Evolutionary conservation across 2,113 vertebrate species (phyloP).

Genomic region (Anguilla rostrata): DNA sequence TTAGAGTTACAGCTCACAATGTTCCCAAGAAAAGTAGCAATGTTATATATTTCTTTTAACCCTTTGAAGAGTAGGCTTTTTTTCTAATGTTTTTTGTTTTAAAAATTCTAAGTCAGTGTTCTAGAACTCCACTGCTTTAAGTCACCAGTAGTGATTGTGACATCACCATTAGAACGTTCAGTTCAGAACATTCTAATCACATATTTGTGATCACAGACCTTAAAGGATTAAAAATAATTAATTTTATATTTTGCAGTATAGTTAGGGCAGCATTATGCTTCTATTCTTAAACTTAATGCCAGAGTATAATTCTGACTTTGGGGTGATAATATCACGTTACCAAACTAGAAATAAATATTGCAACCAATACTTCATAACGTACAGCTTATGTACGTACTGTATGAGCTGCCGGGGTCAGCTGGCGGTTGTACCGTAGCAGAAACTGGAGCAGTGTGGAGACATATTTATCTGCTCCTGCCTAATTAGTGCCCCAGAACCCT

Average conservation of each 20-base stretch:
- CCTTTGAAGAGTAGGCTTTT: too few species aligned
- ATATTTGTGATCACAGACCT: too few species aligned
- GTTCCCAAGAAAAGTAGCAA: background rate
- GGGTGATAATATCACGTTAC: background rate
- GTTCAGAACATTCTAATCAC: too few species aligned
- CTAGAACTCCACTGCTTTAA: too few species aligned
- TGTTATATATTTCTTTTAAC: too few species aligned
- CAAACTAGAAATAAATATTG: background rate
- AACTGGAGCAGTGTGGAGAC: conserved; percentile 40
- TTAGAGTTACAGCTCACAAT: background rate
- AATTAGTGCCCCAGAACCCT: conserved; percentile 70
- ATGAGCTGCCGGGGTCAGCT: background rate
- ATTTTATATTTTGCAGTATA: background rate
- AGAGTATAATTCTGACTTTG: background rate
- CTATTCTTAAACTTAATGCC: background rate
- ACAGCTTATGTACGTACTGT: background rate
- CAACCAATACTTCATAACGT: background rate
- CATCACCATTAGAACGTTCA: too few species aligned
- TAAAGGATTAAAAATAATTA: background rate
- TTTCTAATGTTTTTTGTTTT: too few species aligned
- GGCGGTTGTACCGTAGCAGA: background rate
- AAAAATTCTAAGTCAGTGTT: too few species aligned
- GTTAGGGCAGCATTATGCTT: background rate
- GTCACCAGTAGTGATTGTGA: too few species aligned
- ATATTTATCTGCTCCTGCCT: conserved; percentile 60